Conservation (phyloP, 2,888 invertebrate species). For the Theodoxus fluviatilis region DNA sequence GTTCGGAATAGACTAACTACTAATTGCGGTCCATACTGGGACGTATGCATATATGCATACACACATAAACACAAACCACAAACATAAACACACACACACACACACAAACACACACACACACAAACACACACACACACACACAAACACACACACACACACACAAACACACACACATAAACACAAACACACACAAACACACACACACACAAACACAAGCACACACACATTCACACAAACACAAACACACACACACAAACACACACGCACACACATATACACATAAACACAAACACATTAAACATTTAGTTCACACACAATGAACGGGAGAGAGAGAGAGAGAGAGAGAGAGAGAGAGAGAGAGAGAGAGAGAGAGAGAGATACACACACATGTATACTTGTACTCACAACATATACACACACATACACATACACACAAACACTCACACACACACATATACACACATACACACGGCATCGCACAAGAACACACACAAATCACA, state of each 20-base stretch:
- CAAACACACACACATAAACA: neutral
- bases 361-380: too few relatives aligned
- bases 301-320: too few relatives aligned
- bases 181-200: neutral
- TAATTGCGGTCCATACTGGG: neutral
- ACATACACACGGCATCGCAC: neutral
- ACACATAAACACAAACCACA: neutral
- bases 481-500: neutral
- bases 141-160: neutral
- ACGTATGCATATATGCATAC: too few relatives aligned
- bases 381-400: too few relatives aligned
- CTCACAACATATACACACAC: too few relatives aligned
- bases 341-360: too few relatives aligned
- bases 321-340: too few relatives aligned
- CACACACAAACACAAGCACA: neutral
- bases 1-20: neutral
- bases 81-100: neutral
- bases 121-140: constrained; percentile 3
- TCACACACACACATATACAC: neutral
- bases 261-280: neutral
- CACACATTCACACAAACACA: neutral
- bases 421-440: too few relatives aligned
- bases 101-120: neutral
- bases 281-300: constrained; percentile 3
- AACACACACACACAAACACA: neutral